Conservation (phyloP, 2,888 invertebrate genomes). For the Ectobius pallidus region DNA sequence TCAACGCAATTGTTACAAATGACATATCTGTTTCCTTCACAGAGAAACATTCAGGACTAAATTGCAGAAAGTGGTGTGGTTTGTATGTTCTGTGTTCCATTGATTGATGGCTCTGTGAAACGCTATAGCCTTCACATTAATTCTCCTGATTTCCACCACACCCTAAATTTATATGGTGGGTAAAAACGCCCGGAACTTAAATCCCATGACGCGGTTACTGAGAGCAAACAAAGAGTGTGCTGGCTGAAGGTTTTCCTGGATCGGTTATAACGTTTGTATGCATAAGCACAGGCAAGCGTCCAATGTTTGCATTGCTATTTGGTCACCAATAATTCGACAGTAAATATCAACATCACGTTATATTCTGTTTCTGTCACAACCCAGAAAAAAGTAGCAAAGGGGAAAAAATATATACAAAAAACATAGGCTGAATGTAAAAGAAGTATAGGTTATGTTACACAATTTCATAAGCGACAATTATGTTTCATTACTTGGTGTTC, state of each 20-base stretch:
- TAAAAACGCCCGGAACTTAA: conserved; percentile 8
- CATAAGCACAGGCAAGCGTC: neutral
- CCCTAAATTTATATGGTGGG: neutral
- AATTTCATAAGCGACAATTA: too few relatives aligned
- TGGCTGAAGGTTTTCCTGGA: neutral
- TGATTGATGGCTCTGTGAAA: neutral
- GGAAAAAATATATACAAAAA: neutral
- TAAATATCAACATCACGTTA: conserved; percentile 13
- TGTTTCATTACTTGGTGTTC: neutral
- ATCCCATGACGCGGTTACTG: conserved; percentile 14
- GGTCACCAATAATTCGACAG: conserved; percentile 16
- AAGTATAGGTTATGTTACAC: conserved; percentile 1
- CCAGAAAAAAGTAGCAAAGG: neutral
- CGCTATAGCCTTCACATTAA: neutral
- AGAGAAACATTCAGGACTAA: too few relatives aligned
- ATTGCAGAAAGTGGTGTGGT: too few relatives aligned
- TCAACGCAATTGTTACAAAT: too few relatives aligned
- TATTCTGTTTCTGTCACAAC: neutral
- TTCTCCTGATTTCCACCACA: conserved; percentile 10
- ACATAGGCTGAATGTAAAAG: neutral
- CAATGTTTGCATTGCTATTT: conserved; percentile 15
- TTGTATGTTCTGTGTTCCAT: neutral
- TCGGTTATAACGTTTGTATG: neutral
- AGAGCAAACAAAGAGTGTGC: conserved; percentile 18
- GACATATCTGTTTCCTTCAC: too few relatives aligned